Conservation (phyloP, 2,113 vertebrate genomes). For the Pomatostomus ruficeps region DNA sequence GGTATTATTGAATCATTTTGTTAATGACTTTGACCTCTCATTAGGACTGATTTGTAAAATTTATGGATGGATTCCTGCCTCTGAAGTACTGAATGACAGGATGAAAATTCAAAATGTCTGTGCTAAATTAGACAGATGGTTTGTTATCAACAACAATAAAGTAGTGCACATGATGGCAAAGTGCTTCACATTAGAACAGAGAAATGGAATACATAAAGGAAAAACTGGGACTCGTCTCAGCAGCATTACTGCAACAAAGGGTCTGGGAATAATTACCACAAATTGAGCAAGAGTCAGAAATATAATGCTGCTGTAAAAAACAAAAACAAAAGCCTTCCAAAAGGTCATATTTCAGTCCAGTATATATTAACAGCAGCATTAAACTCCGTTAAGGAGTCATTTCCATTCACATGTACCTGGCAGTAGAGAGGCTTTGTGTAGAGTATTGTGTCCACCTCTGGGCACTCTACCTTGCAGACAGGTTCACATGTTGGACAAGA, state of each 20-base stretch:
- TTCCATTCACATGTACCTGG: neutral
- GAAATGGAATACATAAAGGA: neutral
- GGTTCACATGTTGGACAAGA: neutral
- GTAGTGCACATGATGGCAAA: neutral
- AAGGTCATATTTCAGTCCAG: neutral
- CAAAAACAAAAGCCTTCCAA: neutral
- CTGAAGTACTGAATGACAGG: neutral
- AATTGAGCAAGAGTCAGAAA: neutral
- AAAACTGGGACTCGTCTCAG: neutral
- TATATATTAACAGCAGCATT: neutral
- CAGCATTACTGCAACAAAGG: neutral
- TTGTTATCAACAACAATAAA: neutral
- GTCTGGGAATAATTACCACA: neutral
- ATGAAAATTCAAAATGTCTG: constrained; percentile 8
- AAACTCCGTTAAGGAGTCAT: accelerated
- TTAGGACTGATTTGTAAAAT: constrained; percentile 9
- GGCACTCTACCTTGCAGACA: neutral
- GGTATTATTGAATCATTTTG: neutral
- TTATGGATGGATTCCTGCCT: neutral
- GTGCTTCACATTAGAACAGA: neutral
- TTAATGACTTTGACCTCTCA: constrained; percentile 5
- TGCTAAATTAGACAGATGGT: neutral
- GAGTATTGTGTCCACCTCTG: neutral
- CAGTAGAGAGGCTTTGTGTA: neutral
- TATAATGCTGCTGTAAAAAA: neutral